phyloP scores from a whole-genome alignment of 1,140 invertebrate genomes.

The Apis dorsata region DNA sequence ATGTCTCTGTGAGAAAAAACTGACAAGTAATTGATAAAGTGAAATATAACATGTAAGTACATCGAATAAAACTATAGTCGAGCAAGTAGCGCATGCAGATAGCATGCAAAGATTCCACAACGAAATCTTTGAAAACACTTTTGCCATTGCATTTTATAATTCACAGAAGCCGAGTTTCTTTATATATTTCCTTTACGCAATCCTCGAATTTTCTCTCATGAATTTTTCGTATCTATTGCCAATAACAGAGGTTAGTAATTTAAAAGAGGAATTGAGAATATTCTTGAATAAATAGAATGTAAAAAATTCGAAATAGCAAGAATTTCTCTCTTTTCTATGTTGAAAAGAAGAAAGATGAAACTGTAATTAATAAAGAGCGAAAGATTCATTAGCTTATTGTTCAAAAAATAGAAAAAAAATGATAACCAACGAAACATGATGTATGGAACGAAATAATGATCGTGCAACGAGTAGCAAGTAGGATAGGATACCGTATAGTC shows the following conservation, averaged over 20 bases:
- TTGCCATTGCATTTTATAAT: conserved; percentile 21
- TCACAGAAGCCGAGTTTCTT: no score
- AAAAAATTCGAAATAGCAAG: neutral
- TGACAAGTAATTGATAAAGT: conserved; percentile 3
- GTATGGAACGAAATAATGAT: conserved; percentile 65
- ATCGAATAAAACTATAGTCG: neutral
- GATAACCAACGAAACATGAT: conserved; percentile 55
- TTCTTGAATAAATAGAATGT: no score
- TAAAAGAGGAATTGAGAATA: no score
- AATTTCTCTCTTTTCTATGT: neutral
- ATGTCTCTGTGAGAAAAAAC: conserved; percentile 6
- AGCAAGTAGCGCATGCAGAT: conserved; percentile 29
- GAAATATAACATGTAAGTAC: conserved; percentile 5
- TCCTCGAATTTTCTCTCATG: neutral
- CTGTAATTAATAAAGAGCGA: neutral
- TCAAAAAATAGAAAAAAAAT: neutral
- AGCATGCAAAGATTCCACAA: no score
- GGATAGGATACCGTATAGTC: conserved; percentile 69
- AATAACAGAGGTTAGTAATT: no score
- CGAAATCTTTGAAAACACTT: conserved; percentile 7
- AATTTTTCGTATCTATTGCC: neutral
- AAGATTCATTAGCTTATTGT: neutral
- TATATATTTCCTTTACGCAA: neutral
- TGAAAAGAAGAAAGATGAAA: neutral
- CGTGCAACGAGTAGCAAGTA: conserved; percentile 61